Evolutionary conservation across 1,140 invertebrate genomes (phyloP).

Genomic region (Neoseiulus cucumeris): DNA sequence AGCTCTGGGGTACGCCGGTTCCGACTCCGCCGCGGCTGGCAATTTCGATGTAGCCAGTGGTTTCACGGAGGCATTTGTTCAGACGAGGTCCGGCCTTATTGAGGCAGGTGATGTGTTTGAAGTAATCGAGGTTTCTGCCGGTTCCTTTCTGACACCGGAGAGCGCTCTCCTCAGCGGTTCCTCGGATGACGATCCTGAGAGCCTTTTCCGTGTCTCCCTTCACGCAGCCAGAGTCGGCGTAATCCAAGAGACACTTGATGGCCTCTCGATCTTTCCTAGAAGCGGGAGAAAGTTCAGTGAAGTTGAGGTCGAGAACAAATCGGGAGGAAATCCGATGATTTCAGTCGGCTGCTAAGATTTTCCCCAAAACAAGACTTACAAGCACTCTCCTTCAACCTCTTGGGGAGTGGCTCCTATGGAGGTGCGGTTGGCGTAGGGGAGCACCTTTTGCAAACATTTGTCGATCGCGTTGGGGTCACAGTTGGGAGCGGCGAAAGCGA

Average conservation of each 20-base stretch:
- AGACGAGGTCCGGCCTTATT: not conserved
- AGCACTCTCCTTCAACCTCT: not conserved
- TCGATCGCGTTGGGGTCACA: not conserved
- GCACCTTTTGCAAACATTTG: not conserved
- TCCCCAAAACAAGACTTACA: no score
- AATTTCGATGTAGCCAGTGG: not conserved
- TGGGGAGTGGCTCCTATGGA: not conserved
- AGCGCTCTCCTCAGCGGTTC: not conserved
- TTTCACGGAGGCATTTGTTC: not conserved
- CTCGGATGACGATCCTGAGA: not conserved
- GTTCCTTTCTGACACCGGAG: not conserved
- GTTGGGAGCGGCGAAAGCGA: not conserved
- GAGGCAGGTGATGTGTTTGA: not conserved
- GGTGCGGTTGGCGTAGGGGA: not conserved
- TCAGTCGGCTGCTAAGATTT: no score
- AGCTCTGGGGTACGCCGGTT: not conserved
- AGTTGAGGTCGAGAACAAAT: no score
- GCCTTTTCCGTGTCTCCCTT: not conserved
- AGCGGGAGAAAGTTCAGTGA: no score
- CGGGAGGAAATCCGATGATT: no score
- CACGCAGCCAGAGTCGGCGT: not conserved
- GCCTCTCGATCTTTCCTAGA: not conserved
- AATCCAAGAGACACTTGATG: not conserved
- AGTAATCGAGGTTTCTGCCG: not conserved
- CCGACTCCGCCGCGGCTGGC: not conserved